Base-by-base conservation (phyloP, 1,140 invertebrate species). In the Zaprionus taronus region DNA sequence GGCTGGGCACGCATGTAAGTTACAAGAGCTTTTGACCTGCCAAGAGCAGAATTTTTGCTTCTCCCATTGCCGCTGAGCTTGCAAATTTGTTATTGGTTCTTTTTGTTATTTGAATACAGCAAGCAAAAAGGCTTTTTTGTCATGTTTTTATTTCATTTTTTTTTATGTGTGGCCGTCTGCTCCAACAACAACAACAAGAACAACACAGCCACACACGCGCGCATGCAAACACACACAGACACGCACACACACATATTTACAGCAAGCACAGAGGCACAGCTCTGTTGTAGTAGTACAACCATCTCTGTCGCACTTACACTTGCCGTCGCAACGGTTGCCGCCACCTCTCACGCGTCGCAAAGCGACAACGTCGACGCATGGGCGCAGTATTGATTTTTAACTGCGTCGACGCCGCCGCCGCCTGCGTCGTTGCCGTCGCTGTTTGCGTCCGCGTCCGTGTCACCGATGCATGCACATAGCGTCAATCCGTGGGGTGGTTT, bases 351-450 rank as follows among this genome's bases (percentile, higher is more conserved):
- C 49, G 66, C 72, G 65, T 63, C 79, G 66, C 77, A 69, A 63
- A 64, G 63, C 79, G 67, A 81, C 69, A 75, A 74, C 72, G 72
- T 90, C 79, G 90, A 91, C 90, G 90, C 90, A 91, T 91, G 87
- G 83, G 85, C 85, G 85, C 90, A 91, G 86, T 91, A 91, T 91
- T 91, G 90, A 91, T 91, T 91, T 91, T 91, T 91, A 79, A 78
- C 80, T 87, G 83, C 80, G 83, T 87, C 83, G 83, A 80, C 83
- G 83, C 82, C 80, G 79, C 81, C 80, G 79, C 75, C 80, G 86
- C 68, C 57, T 80, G 72, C 72, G 72, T 74, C 72, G 72, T 55
- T 26, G 26, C 44, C 56, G 66, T 58, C 22, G 53, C 14, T n/a
- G 63, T 47, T n/a, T 6, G 6, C 38, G 38, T 44, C 15, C 15